phyloP scores from a whole-genome alignment of 2,113 vertebrate genomes.

The Oreochromis niloticus region DNA sequence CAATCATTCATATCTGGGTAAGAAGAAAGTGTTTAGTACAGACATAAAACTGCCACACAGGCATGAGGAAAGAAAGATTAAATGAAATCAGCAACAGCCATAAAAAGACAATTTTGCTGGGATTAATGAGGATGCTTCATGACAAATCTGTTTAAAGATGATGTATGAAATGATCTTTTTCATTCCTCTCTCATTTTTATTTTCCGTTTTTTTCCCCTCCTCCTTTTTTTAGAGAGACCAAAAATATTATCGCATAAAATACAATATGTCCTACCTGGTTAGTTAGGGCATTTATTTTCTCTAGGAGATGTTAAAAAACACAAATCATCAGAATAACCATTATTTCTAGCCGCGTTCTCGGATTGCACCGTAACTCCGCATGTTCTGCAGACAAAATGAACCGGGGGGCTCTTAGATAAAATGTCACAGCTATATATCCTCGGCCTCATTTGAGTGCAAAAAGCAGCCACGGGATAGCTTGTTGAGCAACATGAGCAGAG shows the following conservation, averaged over 20 bases:
- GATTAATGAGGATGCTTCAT: slow-evolving; percentile 40
- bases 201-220: background rate
- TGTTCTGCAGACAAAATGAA: slow-evolving; percentile 39
- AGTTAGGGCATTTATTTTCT: slow-evolving; percentile 29
- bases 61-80: slow-evolving; percentile 29
- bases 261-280: slow-evolving; percentile 14
- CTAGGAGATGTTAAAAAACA: slow-evolving; percentile 10
- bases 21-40: slow-evolving; percentile 20
- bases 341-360: slow-evolving; percentile 4
- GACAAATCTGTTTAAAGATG: slow-evolving; percentile 40
- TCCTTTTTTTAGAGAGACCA: background rate
- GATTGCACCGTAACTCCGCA: slow-evolving; percentile 12
- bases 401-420: slow-evolving; percentile 19
- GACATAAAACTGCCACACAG: slow-evolving; percentile 27
- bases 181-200: background rate
- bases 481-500: slow-evolving; percentile 50
- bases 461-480: slow-evolving; percentile 31
- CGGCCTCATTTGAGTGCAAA: slow-evolving; percentile 49
- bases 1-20: slow-evolving; percentile 25
- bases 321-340: slow-evolving; percentile 35
- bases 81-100: slow-evolving; percentile 47
- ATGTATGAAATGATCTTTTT: slow-evolving; percentile 38
- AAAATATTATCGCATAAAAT: slow-evolving; percentile 27
- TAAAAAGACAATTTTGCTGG: slow-evolving; percentile 45
- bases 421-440: slow-evolving; percentile 56